Base-by-base conservation (phyloP, 2,888 invertebrate species). In the Volucella inflata region DNA sequence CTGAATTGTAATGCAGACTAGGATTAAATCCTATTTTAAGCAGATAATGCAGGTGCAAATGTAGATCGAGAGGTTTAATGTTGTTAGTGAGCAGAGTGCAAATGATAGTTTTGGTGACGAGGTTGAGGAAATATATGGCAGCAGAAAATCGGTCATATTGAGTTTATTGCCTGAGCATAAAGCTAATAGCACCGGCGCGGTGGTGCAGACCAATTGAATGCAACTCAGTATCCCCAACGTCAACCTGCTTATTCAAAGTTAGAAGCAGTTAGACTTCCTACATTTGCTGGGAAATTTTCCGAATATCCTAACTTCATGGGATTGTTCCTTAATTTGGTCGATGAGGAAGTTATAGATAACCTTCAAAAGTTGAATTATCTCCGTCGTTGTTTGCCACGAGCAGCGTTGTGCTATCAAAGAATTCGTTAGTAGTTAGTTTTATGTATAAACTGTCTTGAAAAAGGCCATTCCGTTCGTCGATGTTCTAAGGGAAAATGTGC, bases 291-390 rank as follows among this genome's bases (percentile, higher is more conserved):
- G 9, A 36, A 57, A 57, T 57, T 57, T 36, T 57, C n/a, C 1
- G 55, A 57, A 38, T 57, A 57, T 14, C 12, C 12, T 4, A 57
- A 57, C n/a, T 57, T 57, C n/a, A 57, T 57, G 10, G 38, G 55
- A n/a, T 38, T 57, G 6, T n/a, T n/a, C n/a, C n/a, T n/a, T n/a
- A n/a, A n/a, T n/a, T n/a, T n/a, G n/a, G n/a, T n/a, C n/a, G n/a
- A n/a, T 55, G 36, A 55, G 12, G 55, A 55, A 4, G 55, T 36
- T 4, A 55, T n/a, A 21, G 55, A 57, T 38, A 57, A 57, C 3
- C 12, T 57, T 4, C 38, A 57, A 14, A 57, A 57, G n/a, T 57
- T 57, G 1, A 57, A 36, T 36, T 57, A 36, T 57, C 38, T 57
- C 9, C 12, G 36, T 4, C 36, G 36, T 38, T 38, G 55, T 57